A percentile compares a stretch with the other conserved stretches of the same genome.
Evolutionary conservation across 92 coral and sea anemone genomes (phyloP).

Genomic region (Phenganax subtilis): DNA sequence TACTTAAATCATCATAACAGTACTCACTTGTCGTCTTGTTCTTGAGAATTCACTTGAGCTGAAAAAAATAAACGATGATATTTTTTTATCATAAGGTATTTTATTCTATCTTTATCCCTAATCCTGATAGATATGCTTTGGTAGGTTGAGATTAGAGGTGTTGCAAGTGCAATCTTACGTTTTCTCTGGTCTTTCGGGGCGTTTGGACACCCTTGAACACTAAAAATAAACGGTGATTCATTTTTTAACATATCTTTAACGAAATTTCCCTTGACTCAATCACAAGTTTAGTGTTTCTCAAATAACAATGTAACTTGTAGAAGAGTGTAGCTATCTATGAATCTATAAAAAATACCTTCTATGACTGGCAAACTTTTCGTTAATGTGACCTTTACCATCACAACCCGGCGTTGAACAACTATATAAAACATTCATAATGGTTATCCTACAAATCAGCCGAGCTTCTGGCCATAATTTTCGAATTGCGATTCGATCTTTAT

Average conservation of each 20-base stretch:
- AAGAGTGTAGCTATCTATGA: neutral
- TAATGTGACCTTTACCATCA: conserved; percentile 96
- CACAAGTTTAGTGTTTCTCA: neutral
- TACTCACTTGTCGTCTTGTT: conserved; percentile 15
- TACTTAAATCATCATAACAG: no score
- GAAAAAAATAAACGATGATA: neutral
- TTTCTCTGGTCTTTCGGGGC: conserved; percentile 59
- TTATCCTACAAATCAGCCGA: neutral
- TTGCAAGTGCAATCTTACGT: conserved; percentile 26
- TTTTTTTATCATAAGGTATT: neutral
- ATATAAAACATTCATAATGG: neutral
- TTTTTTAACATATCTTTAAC: neutral
- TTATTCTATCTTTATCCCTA: neutral
- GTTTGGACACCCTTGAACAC: conserved; percentile 96
- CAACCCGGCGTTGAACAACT: conserved; percentile 95
- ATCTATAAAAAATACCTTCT: conserved; percentile 61
- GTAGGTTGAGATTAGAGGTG: neutral
- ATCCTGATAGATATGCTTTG: neutral
- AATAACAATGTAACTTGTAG: neutral
- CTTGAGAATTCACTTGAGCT: neutral
- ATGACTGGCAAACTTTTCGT: conserved; percentile 91
- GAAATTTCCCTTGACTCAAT: no score
- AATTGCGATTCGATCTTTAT: neutral
- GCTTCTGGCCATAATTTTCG: neutral
- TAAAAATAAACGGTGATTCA: conserved; percentile 20